Evolutionary conservation across 2,888 invertebrate species (phyloP).

Genomic region (Dicyrtomina minuta): DNA sequence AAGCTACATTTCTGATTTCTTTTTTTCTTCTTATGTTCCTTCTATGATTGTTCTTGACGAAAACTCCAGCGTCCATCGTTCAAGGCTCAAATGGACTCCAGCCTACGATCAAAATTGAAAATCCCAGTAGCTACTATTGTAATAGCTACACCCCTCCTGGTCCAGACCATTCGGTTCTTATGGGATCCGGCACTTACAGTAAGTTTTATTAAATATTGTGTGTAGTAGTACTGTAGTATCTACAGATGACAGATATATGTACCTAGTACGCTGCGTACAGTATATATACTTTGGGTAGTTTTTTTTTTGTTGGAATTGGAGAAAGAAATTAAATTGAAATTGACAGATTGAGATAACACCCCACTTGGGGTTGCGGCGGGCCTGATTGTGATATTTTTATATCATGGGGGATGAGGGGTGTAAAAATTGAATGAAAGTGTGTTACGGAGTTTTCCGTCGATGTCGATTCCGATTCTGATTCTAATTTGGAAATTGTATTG

Average conservation of each 20-base stretch:
- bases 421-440: not conserved
- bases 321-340: no score
- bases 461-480: no score
- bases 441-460: no score
- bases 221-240: no score
- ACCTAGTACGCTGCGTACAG: not conserved
- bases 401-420: not conserved
- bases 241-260: not conserved
- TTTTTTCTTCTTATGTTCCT: not conserved
- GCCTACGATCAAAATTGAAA: conserved; percentile 78
- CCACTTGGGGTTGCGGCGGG: no score
- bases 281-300: no score
- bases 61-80: conserved; percentile 80
- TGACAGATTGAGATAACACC: not conserved
- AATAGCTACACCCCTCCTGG: conserved; percentile 75
- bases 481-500: conserved; percentile 12
- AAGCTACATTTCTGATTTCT: conserved; percentile 1
- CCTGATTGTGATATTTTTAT: no score
- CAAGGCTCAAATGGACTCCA: conserved; percentile 74
- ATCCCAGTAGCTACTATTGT: conserved; percentile 69
- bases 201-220: conserved; percentile 58
- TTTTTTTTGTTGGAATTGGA: no score
- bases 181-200: conserved; percentile 77
- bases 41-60: not conserved
- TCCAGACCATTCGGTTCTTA: conserved; percentile 65